Conservation (phyloP, 2,797 vertebrate genomes). For the Mycteria americana region DNA sequence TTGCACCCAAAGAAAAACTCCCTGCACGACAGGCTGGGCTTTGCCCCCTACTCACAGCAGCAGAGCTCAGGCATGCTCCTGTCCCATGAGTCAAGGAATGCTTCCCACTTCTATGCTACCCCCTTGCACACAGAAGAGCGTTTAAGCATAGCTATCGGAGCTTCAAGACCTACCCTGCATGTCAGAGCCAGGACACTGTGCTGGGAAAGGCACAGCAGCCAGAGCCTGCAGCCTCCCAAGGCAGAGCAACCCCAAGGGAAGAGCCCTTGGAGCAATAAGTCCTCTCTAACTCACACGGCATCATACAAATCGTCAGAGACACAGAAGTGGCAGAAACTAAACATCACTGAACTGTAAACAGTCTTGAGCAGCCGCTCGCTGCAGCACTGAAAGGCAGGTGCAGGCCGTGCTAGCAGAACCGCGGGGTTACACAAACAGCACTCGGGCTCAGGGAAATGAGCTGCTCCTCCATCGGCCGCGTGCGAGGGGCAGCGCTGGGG, state of each 20-base stretch:
- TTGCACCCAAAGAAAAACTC: background rate
- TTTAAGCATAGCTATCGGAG: background rate
- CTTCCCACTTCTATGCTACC: background rate
- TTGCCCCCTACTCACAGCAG: background rate
- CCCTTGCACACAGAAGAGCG: background rate
- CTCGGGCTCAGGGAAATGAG: background rate
- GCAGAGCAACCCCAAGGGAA: background rate
- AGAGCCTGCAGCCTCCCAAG: background rate
- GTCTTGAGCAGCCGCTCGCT: background rate
- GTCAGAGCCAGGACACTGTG: background rate
- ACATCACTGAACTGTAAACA: no score
- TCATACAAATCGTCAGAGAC: background rate
- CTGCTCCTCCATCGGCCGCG: background rate
- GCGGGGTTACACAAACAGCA: background rate
- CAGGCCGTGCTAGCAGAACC: background rate
- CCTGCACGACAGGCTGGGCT: background rate
- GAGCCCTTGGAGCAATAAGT: background rate
- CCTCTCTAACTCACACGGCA: background rate
- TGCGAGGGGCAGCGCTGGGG: background rate
- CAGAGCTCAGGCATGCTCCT: background rate
- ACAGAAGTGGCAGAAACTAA: background rate
- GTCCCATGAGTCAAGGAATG: rapidly evolving
- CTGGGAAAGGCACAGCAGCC: background rate
- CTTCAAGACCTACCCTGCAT: background rate
- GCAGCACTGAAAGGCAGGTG: background rate